Evolutionary conservation across 2,113 vertebrate genomes (phyloP).

Genomic region (Daboia siamensis): DNA sequence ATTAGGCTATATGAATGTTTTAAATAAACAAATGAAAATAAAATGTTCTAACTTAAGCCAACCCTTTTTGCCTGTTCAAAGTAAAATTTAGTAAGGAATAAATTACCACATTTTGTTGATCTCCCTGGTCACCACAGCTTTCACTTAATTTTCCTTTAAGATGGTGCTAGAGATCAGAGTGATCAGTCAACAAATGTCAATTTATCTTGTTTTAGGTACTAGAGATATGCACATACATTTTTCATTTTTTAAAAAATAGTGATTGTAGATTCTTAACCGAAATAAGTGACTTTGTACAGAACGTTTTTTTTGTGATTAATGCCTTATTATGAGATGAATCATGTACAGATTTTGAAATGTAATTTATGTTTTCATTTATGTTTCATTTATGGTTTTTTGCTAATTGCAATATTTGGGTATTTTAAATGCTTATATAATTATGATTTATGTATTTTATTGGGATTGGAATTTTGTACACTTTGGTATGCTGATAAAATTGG

Average conservation of each 20-base stretch:
- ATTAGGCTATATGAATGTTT: not conserved
- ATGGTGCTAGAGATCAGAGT: slow-evolving; percentile 31
- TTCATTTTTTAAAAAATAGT: slow-evolving; percentile 40
- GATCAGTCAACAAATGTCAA: slow-evolving; percentile 27
- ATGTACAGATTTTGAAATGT: slow-evolving; percentile 81
- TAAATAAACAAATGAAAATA: not conserved
- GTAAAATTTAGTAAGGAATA: slow-evolving; percentile 47
- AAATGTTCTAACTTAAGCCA: slow-evolving; percentile 61
- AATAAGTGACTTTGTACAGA: slow-evolving; percentile 64
- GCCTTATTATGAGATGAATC: slow-evolving; percentile 56
- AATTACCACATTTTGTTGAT: slow-evolving; percentile 19
- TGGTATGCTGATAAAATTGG: slow-evolving; percentile 35
- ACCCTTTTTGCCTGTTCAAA: slow-evolving; percentile 50
- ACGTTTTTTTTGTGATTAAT: slow-evolving; percentile 30
- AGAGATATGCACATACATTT: slow-evolving; percentile 49
- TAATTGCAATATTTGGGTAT: slow-evolving; percentile 60
- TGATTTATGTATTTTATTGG: slow-evolving; percentile 50
- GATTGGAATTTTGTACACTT: slow-evolving; percentile 35
- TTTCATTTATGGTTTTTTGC: slow-evolving; percentile 63
- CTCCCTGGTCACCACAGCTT: slow-evolving; percentile 30
- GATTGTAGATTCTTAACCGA: slow-evolving; percentile 51
- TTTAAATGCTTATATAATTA: slow-evolving; percentile 67
- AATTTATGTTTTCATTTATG: slow-evolving; percentile 82
- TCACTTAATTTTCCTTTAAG: slow-evolving; percentile 42
- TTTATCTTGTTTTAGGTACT: slow-evolving; percentile 55